Evolutionary conservation across 2,797 vertebrate genomes (phyloP), one percentile per base, ranked within the genome.

Genomic region (Scarus forsteni): DNA sequence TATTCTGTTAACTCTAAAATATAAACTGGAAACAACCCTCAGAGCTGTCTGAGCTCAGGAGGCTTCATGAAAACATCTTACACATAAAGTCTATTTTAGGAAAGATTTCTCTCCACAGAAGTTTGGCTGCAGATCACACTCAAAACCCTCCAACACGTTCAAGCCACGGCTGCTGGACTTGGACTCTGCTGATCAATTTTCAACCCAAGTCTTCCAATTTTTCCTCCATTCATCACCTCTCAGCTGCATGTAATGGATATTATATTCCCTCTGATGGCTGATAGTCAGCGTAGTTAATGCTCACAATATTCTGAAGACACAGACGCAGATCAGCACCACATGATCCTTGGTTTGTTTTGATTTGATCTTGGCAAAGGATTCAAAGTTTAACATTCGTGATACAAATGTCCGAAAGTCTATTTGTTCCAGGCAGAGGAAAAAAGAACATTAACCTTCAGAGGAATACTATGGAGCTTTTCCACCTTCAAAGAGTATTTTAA

Each of bases 161-260:
- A 6, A 15, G n/a, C 39, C n/a, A 46, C 36, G 18, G 5, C 45
- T 43, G 15, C 27, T 27, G 27, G 27, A 27, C 27, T 35, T 39
- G 39, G 27, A 34, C 18, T 45, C 10, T 42, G n/a, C 0, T 11
- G 49, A 1, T 35, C 0, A 9, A 18, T 38, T 14, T 43, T 38
- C 3, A 45, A 10, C 10, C 3, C 11, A 42, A 19, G 12, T 35
- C 40, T 61, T 48, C 61, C 18, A 16, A n/a, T 52, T 12, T 1
- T 12, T 38, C 14, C 14, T 10, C 14, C 52, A 15, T 15, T 69
- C 44, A 38, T 58, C 35, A 56, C 27, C n/a, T n/a, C n/a, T 61
- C 38, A 43, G 15, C 45, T 45, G 36, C 2, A 3, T 13, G 61
- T 40, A 53, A 71, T 46, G 18, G 58, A 60, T 59, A 45, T 45